phyloP scores from a whole-genome alignment of 1,140 invertebrate genomes.

The Drosophila ogumai region DNA sequence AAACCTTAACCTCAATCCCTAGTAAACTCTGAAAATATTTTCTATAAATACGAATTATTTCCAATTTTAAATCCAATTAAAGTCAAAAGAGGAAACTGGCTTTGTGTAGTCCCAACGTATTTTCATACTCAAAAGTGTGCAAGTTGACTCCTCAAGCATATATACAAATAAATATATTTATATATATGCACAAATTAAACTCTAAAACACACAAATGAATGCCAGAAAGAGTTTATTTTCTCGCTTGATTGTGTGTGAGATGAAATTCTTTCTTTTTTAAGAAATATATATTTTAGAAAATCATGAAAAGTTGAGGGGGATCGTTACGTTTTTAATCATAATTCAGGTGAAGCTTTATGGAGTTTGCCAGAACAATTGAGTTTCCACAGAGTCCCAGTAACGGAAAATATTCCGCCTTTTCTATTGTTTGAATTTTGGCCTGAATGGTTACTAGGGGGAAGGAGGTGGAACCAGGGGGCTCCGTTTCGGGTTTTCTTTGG shows the following conservation, averaged over 20 bases:
- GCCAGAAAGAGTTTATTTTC: not conserved
- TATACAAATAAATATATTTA: not conserved
- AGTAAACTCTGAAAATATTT: no score
- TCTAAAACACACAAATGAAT: conserved; percentile 1
- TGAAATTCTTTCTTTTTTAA: not conserved
- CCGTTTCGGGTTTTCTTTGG: conserved; percentile 14
- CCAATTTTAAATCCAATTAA: not conserved
- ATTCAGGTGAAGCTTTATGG: conserved; percentile 10
- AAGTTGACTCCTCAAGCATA: not conserved
- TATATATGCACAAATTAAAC: conserved; percentile 3
- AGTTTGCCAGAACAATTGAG: conserved; percentile 11
- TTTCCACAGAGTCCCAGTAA: conserved; percentile 1
- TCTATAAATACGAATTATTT: not conserved
- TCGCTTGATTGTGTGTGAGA: not conserved
- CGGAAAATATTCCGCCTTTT: conserved; percentile 7
- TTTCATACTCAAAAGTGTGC: not conserved
- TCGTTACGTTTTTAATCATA: conserved; percentile 15
- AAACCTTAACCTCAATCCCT: no score
- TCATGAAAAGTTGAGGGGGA: not conserved
- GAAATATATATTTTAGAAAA: not conserved
- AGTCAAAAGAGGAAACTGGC: not conserved
- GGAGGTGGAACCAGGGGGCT: not conserved
- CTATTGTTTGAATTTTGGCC: conserved; percentile 36
- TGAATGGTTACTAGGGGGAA: conserved; percentile 3
- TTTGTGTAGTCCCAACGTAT: not conserved